These are phyloP conservation scores for Malurus melanocephalus DNA, from an alignment of 2,113 vertebrate species.

Conservation along the genomic window DNA sequence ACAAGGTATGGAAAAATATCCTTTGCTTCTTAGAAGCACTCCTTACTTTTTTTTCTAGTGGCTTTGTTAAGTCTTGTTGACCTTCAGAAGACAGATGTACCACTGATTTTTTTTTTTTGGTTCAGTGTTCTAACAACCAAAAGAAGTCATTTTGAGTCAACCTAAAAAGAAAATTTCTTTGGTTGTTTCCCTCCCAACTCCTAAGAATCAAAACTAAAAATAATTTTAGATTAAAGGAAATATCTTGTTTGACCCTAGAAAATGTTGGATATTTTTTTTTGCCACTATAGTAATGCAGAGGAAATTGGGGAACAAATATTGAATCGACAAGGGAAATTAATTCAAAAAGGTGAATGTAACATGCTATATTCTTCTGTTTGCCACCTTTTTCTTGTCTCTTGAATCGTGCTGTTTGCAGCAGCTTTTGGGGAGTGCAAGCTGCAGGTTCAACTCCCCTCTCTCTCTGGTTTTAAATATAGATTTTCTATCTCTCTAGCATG, in stretches of 20 bases:
- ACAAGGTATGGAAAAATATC: not conserved
- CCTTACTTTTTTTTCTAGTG: not conserved
- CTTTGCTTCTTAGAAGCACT: not conserved
- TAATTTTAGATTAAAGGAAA: not conserved
- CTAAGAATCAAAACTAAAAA: not conserved
- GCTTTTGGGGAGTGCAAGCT: not conserved
- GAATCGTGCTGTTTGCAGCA: not conserved
- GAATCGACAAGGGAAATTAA: not conserved
- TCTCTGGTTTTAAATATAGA: slow-evolving; percentile 31
- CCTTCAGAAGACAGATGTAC: not conserved
- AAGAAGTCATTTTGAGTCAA: not conserved
- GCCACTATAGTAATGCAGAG: not conserved
- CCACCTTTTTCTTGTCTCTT: not conserved
- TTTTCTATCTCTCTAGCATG: slow-evolving; percentile 1
- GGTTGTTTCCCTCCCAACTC: not conserved
- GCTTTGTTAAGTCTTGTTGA: not conserved
- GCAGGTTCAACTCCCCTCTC: not conserved
- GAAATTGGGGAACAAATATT: not conserved
- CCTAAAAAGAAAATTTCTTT: not conserved
- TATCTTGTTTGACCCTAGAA: not conserved
- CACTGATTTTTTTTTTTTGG: not conserved
- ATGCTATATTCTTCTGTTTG: not conserved
- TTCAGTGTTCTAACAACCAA: not conserved
- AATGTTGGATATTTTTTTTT: not conserved
- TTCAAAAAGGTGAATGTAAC: not conserved